Evolutionary conservation across 2,113 vertebrate genomes (phyloP).

Genomic region (Herpetotheres cachinnans): DNA sequence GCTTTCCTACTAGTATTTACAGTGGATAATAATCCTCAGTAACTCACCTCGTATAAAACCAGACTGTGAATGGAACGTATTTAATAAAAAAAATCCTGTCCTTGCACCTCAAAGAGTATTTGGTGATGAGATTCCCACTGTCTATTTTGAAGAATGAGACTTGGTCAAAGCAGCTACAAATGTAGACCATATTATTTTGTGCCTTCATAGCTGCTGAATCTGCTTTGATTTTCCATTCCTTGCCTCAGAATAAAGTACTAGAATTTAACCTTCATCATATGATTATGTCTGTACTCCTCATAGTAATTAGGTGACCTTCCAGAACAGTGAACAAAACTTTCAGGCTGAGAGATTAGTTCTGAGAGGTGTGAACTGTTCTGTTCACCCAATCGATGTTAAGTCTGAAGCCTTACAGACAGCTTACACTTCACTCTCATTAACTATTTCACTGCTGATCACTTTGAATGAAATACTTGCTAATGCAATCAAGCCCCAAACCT

Average conservation of each 20-base stretch:
- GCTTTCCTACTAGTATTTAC: neutral
- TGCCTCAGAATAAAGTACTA: neutral
- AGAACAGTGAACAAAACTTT: constrained; percentile 52
- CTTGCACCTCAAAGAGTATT: neutral
- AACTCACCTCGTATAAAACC: neutral
- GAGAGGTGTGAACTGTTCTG: constrained; percentile 46
- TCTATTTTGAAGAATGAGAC: neutral
- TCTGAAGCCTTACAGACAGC: neutral
- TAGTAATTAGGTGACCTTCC: constrained; percentile 57
- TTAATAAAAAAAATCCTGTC: neutral
- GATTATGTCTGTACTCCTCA: constrained; percentile 25
- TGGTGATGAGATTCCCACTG: neutral
- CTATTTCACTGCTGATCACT: constrained; percentile 1
- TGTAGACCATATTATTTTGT: neutral
- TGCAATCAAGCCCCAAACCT: neutral
- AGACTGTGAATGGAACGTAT: neutral
- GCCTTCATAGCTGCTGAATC: neutral
- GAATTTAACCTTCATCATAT: constrained; percentile 50
- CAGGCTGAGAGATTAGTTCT: constrained; percentile 48
- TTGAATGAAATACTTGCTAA: neutral
- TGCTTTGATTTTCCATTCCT: constrained; percentile 12
- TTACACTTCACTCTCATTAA: neutral
- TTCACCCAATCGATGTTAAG: constrained; percentile 40
- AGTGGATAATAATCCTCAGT: neutral
- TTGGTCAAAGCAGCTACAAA: neutral